These are phyloP conservation scores for Brachionus rotundiformis DNA, from an alignment of 1,140 invertebrate genomes.

Conservation along the genomic window DNA sequence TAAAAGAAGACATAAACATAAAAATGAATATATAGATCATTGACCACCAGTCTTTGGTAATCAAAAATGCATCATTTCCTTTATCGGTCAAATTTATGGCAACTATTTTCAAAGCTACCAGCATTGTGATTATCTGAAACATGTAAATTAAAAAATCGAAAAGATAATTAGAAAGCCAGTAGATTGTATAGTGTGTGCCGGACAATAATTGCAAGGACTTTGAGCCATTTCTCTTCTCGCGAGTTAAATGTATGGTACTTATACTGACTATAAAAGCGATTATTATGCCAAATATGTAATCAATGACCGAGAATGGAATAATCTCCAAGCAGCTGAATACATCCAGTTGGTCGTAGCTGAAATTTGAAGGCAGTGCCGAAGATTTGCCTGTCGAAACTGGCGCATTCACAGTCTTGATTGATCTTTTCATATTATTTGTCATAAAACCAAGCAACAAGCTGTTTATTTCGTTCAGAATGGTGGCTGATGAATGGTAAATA, in stretches of 20 bases:
- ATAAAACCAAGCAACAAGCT: neutral
- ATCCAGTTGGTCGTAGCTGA: neutral
- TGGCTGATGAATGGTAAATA: neutral
- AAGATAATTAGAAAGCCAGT: conserved; percentile 44
- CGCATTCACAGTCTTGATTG: conserved; percentile 7
- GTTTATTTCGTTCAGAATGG: conserved; percentile 4
- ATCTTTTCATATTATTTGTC: conserved; percentile 23
- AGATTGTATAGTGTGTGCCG: neutral
- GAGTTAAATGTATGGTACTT: neutral
- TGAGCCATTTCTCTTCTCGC: conserved; percentile 21
- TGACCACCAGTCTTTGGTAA: neutral
- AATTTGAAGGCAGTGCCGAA: neutral
- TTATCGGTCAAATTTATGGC: neutral
- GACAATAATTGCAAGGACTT: conserved; percentile 44
- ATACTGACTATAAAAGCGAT: conserved; percentile 33
- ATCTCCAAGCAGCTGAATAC: conserved; percentile 39
- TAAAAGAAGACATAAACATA: conserved; percentile 20
- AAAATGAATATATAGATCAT: conserved; percentile 30
- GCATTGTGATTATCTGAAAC: neutral
- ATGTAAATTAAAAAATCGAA: conserved; percentile 29
- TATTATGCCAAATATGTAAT: conserved; percentile 28
- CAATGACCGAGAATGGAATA: conserved; percentile 41
- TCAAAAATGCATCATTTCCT: conserved; percentile 17
- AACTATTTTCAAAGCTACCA: conserved; percentile 36
- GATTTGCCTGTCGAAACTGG: conserved; percentile 8